A percentile compares a stretch with the other conserved stretches of the same genome.
Conservation (phyloP, 2,888 invertebrate genomes). For the Balanococcus diminutus region DNA sequence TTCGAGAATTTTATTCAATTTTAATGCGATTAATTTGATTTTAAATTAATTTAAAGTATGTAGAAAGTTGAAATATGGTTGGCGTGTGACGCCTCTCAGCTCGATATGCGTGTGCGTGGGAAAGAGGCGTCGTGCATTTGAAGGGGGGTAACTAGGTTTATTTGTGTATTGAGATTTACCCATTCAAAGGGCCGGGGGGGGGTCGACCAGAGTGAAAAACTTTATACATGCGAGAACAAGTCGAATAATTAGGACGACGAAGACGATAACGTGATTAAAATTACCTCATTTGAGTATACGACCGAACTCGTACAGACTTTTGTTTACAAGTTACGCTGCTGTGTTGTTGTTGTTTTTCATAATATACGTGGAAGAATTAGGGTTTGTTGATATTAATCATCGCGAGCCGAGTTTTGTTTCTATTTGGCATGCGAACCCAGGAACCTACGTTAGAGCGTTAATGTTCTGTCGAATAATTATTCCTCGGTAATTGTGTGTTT, state of each 20-base stretch:
- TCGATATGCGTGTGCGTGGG: not conserved
- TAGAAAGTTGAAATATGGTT: no score
- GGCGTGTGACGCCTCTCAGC: no score
- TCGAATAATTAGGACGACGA: not conserved
- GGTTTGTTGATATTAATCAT: not conserved
- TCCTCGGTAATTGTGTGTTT: not conserved
- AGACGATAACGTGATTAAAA: not conserved
- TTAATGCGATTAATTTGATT: constrained; percentile 21
- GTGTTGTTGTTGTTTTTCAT: not conserved
- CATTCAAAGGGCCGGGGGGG: no score
- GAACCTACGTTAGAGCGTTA: no score
- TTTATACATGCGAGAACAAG: not conserved
- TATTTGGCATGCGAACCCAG: not conserved
- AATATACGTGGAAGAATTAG: not conserved
- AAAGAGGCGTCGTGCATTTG: no score
- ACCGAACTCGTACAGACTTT: not conserved
- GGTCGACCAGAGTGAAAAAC: not conserved
- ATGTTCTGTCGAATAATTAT: not conserved
- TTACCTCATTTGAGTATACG: not conserved
- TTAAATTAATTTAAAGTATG: not conserved
- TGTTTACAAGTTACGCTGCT: not conserved
- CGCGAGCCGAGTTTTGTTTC: not conserved
- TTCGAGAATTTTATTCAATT: not conserved
- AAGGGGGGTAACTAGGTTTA: no score
- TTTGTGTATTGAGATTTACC: no score